Percentiles rank a stretch among this genome's conserved stretches.
These are phyloP conservation scores for Cygnus buccinator DNA, from an alignment of 2,113 vertebrate genomes.

Conservation along the genomic window DNA sequence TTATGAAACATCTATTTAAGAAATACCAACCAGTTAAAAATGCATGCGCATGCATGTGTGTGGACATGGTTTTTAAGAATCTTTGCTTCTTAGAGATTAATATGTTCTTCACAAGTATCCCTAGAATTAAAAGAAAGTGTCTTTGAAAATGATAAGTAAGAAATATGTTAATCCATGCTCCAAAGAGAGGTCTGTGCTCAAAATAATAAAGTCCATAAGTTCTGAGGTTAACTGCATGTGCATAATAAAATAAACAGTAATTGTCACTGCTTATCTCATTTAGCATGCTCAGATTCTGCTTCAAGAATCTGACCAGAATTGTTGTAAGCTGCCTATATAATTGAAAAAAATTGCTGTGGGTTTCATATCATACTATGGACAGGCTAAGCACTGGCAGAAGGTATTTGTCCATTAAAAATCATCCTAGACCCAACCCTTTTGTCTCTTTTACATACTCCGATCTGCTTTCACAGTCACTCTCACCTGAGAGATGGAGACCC, in stretches of 20 bases:
- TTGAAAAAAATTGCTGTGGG: not conserved
- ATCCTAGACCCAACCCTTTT: not conserved
- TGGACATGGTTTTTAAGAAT: not conserved
- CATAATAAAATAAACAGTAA: not conserved
- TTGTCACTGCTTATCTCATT: not conserved
- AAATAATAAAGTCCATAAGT: not conserved
- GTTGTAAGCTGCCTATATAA: not conserved
- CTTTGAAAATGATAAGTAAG: not conserved
- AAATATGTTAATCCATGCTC: not conserved
- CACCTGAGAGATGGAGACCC: not conserved
- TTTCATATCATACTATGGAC: not conserved
- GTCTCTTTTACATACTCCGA: not conserved
- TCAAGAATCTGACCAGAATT: not conserved
- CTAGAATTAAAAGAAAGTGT: not conserved
- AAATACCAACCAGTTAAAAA: slow-evolving; percentile 33
- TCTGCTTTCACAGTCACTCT: not conserved
- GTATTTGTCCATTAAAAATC: not conserved
- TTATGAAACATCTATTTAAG: slow-evolving; percentile 55
- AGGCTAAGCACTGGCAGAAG: not conserved
- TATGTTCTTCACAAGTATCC: not conserved
- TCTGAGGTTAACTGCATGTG: not conserved
- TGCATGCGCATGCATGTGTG: too few species aligned
- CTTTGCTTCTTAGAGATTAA: not conserved
- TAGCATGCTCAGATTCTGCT: not conserved
- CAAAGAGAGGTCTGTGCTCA: not conserved